Percentiles rank a stretch among this genome's conserved stretches.
Conservation (phyloP, 2,797 vertebrate genomes). For the Microctenopoma steveboyesi region DNA sequence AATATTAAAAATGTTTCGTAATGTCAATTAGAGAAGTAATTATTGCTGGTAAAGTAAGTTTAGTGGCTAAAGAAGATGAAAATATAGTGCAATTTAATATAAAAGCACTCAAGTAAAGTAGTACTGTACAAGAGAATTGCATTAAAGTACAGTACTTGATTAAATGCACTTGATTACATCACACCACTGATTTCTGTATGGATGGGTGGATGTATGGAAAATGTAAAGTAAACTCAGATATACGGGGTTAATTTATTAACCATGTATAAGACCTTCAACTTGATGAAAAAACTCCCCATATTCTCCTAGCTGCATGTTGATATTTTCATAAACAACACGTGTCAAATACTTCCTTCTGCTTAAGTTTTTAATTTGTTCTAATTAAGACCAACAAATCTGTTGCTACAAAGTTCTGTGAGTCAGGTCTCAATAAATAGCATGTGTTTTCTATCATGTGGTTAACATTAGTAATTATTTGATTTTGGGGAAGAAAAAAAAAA, state of each 20-base stretch:
- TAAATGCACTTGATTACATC: neutral
- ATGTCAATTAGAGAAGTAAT: neutral
- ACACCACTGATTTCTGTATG: neutral
- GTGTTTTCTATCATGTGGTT: slow-evolving; percentile 56
- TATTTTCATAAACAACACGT: slow-evolving; percentile 46
- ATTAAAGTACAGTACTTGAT: neutral
- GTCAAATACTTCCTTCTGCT: slow-evolving; percentile 32
- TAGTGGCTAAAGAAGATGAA: neutral
- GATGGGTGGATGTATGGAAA: slow-evolving; percentile 9
- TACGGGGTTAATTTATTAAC: slow-evolving; percentile 20
- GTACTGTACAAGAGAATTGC: neutral
- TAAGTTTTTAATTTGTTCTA: slow-evolving; percentile 37
- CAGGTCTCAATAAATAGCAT: slow-evolving; percentile 56
- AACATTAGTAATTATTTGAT: slow-evolving; percentile 67
- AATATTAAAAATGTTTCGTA: neutral
- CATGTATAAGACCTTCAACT: slow-evolving; percentile 13
- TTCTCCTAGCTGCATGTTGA: slow-evolving; percentile 11
- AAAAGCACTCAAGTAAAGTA: slow-evolving; percentile 6
- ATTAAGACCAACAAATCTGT: slow-evolving; percentile 49
- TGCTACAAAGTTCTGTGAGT: slow-evolving; percentile 29
- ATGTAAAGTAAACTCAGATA: slow-evolving; percentile 20
- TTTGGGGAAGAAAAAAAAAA: slow-evolving; percentile 18
- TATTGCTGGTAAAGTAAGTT: neutral
- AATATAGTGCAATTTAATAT: neutral
- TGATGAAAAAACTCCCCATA: slow-evolving; percentile 1